Evolutionary conservation across 2,113 vertebrate genomes (phyloP), one percentile per base, ranked within the genome.

Genomic region (Ctenodactylus gundi): DNA sequence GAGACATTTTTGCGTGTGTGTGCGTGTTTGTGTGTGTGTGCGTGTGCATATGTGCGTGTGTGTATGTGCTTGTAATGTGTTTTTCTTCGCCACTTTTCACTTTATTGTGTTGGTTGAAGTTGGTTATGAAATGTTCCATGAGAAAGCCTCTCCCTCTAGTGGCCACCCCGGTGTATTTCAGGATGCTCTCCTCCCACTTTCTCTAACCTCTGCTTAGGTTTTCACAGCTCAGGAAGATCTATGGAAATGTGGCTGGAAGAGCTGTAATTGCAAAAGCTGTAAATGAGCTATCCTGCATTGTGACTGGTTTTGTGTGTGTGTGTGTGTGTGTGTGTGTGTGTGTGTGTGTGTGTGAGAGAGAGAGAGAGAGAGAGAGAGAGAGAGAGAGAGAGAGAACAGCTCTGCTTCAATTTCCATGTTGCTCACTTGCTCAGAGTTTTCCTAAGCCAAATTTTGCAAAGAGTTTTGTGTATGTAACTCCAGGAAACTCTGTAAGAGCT

Each of bases 141-240:
- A 81, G 76, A 89, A 77, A 93, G 81, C 46, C 46, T n/a, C 81
- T n/a, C 94, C 95, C 96, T 95, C 96, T 95, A 81, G 94, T 91
- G 96, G 95, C 81, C 14, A 0, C 4, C 2, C 4, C 0, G 5
- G 10, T 60, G 21, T 51, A 91, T 83, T 86, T 80, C 62, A 85
- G 4, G 75, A 51, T 44, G 12, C 44, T 46, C 46, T 36, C 34
- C 46, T 70, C 17, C n/a, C 27, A 1, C 18, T 17, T 5, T 34
- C 4, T 75, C 9, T 73, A 49, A 25, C 49, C 34, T 78, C 51
- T 8, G 3, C 27, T 5, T 39, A 49, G 31, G 11, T 53, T 83
- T 34, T 75, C 13, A 46, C 23, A 73, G 14, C 44, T 77, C 7
- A 25, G 55, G n/a, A 78, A 27, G 44, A 78, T 29, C 39, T 68